These are phyloP conservation scores for Drosophila nebulosa DNA, from an alignment of 1,140 invertebrate species.

Conservation along the genomic window DNA sequence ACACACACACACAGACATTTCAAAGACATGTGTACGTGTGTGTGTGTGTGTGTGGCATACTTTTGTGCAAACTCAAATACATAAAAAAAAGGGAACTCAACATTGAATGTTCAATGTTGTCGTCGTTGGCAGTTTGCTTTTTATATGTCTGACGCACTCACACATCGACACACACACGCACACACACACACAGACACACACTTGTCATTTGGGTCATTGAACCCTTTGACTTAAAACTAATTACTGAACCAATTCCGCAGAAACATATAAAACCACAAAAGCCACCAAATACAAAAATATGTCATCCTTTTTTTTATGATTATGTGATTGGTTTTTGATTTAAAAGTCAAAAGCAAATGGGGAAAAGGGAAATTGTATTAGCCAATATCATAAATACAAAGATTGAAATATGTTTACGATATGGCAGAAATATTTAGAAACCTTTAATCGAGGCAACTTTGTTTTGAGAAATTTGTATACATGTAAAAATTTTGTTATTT, in stretches of 20 bases:
- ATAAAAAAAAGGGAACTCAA: conserved; percentile 33
- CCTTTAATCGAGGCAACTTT: too few relatives aligned
- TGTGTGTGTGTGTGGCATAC: conserved; percentile 55
- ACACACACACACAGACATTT: conserved; percentile 39
- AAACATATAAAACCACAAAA: conserved; percentile 29
- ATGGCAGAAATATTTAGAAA: too few relatives aligned
- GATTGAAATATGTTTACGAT: not conserved
- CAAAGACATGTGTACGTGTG: conserved; percentile 57
- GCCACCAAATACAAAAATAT: conserved; percentile 40
- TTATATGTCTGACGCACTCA: conserved; percentile 32
- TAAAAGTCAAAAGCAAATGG: not conserved
- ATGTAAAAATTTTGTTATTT: too few relatives aligned
- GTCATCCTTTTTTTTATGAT: conserved; percentile 10
- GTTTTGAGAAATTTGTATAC: too few relatives aligned
- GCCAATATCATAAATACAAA: not conserved
- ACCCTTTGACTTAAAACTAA: conserved; percentile 48
- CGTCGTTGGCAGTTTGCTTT: conserved; percentile 46
- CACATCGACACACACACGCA: not conserved
- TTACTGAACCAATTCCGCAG: conserved; percentile 39
- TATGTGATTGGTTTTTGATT: not conserved
- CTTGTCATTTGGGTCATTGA: conserved; percentile 33
- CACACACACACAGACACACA: not conserved
- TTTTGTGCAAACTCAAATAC: conserved; percentile 41
- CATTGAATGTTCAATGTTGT: conserved; percentile 10
- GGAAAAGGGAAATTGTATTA: not conserved